Evolutionary conservation across 2,113 vertebrate genomes (phyloP).

Genomic region (Lontra canadensis): DNA sequence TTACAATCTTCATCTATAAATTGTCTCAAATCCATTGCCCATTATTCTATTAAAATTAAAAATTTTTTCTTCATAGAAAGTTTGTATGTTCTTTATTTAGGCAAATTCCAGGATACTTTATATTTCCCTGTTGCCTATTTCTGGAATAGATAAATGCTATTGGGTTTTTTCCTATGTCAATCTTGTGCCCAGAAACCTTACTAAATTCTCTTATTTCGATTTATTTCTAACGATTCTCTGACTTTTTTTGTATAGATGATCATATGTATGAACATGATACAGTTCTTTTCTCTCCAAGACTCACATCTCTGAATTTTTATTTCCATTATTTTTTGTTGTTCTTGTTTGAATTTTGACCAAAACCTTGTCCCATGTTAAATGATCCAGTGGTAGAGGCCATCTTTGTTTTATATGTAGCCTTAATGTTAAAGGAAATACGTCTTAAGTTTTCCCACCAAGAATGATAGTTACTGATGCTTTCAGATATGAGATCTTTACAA

Average conservation of each 20-base stretch:
- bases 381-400: neutral
- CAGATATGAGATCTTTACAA: neutral
- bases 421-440: neutral
- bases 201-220: neutral
- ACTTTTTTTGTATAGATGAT: neutral
- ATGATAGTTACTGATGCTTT: neutral
- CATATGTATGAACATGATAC: neutral
- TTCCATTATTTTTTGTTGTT: neutral
- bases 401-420: neutral
- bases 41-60: neutral
- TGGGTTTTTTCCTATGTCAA: neutral
- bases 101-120: neutral
- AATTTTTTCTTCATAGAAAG: neutral
- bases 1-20: neutral
- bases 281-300: neutral
- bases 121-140: neutral
- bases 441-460: neutral
- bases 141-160: neutral
- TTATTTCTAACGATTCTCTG: slow-evolving; percentile 3
- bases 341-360: neutral
- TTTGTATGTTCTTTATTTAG: neutral
- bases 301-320: neutral
- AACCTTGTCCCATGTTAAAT: neutral
- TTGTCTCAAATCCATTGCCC: neutral
- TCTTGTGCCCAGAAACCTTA: neutral